phyloP scores from a whole-genome alignment of 1,140 invertebrate genomes.

The Bombus pascuorum region DNA sequence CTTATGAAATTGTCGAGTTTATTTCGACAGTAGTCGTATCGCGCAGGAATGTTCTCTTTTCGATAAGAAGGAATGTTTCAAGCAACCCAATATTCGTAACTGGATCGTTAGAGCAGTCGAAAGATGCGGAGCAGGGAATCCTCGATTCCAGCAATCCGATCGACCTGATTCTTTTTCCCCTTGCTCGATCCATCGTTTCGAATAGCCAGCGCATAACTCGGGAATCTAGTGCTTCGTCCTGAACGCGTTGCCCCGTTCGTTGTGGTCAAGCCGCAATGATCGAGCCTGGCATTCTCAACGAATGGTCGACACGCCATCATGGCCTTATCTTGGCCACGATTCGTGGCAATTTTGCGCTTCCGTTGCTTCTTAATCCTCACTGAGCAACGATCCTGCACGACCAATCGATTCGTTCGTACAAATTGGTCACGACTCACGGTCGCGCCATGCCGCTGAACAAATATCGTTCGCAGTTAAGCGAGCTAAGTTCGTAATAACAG shows the following conservation, averaged over 20 bases:
- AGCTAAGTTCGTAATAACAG: not conserved
- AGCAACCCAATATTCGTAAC: not conserved
- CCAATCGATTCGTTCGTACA: constrained; percentile 13
- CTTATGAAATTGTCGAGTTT: not conserved
- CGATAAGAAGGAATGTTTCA: not conserved
- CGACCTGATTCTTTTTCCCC: not conserved
- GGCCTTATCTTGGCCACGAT: not conserved
- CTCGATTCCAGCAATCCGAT: not conserved
- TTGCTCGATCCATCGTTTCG: not conserved
- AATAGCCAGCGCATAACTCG: not conserved
- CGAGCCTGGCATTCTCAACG: not conserved
- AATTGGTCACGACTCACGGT: not conserved
- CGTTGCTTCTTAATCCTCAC: not conserved
- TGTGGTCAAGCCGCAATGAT: not conserved
- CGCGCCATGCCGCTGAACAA: not conserved
- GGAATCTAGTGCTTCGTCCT: too few species aligned
- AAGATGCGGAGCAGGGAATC: not conserved
- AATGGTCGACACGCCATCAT: not conserved
- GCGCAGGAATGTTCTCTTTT: not conserved
- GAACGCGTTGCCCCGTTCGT: constrained; percentile 5
- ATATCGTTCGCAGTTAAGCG: not conserved
- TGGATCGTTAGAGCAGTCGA: not conserved
- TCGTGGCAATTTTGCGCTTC: not conserved
- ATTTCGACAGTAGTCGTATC: not conserved
- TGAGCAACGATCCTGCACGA: not conserved